Base-by-base conservation (phyloP, 2,888 invertebrate species). In the Embidobia sp. region DNA sequence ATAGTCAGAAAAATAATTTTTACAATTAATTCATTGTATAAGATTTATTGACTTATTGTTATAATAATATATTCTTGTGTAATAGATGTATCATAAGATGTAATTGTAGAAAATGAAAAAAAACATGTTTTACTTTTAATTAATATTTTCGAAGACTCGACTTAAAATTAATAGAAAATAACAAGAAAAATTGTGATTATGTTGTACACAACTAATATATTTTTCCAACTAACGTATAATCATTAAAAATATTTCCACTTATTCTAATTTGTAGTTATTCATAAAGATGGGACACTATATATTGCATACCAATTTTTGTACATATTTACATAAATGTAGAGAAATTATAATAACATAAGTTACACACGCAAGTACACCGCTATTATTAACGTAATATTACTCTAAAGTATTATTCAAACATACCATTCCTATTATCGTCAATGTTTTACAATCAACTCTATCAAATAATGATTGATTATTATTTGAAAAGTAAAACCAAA, bases 261-360 rank as follows among this genome's bases (percentile, higher is more conserved):
- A 69, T 13, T 40, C 49, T 69, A 69, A 57, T 57, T 49, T 49
- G 46, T 69, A 49, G 7, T 37, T 69, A 57, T 40, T 57, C 49
- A 15, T 57, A 48, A 40, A 49, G 13, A 49, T 49, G 57, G 49
- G 40, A 69, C 57, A 66, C 35, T 46, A 57, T 48, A 67, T 46
- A 46, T 49, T 49, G 46, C 35, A 40, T 69, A 69, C 51, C 51
- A 69, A 69, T 69, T 49, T 69, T 59, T 66, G 69, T 69, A 69
- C 69, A 69, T 69, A 69, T 69, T 69, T 69, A 73, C 73, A 64
- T 44, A 6, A 51, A 66, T 22, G 11, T 57, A 66, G 49, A 51
- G 35, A 55, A 55, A 61, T 31, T n/a, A 44, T 46, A 51, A 55
- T 66, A 40, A 49, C 11, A 42, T 69, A 67, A 46, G 37, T 67